Conservation (phyloP, 2,113 vertebrate genomes). For the Xenopus laevis region DNA sequence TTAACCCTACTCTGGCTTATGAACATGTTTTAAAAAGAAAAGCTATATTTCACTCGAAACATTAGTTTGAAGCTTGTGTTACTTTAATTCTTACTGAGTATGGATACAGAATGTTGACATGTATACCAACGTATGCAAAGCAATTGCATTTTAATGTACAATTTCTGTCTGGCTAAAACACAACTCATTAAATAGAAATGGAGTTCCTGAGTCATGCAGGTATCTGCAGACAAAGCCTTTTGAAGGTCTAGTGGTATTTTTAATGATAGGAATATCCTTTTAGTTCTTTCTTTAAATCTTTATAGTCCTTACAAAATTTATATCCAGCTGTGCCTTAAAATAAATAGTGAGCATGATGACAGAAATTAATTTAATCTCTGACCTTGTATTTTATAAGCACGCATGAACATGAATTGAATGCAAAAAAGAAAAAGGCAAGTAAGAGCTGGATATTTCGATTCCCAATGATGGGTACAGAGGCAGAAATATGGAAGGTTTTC, state of each 20-base stretch:
- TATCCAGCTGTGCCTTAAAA: not conserved
- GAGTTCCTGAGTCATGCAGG: constrained; percentile 1
- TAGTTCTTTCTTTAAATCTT: not conserved
- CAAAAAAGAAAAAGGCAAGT: not conserved
- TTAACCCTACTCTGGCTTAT: too few relatives aligned
- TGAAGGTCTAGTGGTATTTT: not conserved
- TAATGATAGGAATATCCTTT: not conserved
- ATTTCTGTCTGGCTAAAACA: not conserved
- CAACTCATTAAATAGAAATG: not conserved
- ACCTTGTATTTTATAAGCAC: not conserved
- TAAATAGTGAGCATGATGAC: not conserved
- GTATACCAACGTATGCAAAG: too few relatives aligned
- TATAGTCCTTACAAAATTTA: not conserved
- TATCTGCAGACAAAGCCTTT: not conserved
- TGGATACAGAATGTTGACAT: too few relatives aligned
- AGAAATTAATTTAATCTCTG: not conserved
- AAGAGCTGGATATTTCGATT: too few relatives aligned
- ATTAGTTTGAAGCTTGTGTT: too few relatives aligned
- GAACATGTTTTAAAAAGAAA: too few relatives aligned
- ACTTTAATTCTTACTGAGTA: too few relatives aligned
- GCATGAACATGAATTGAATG: not conserved
- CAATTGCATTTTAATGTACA: not conserved
- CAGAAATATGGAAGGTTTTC: too few relatives aligned
- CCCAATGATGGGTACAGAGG: too few relatives aligned
- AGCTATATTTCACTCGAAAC: too few relatives aligned